These are phyloP conservation scores for Arrhamphus sclerolepis DNA, from an alignment of 2,797 vertebrate species.

Conservation along the genomic window DNA sequence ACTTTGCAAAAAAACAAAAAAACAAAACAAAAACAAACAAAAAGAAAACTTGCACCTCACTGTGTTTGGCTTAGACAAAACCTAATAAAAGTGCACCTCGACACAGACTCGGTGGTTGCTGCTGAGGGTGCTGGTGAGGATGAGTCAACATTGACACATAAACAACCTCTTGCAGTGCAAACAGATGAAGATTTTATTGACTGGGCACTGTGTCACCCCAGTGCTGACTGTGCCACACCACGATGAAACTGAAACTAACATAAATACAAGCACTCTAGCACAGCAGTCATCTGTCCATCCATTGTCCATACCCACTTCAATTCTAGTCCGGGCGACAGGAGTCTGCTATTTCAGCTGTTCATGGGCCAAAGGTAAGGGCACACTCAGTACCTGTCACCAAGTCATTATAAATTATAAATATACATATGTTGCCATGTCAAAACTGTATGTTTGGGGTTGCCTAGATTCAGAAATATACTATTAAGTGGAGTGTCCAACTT, in stretches of 20 bases:
- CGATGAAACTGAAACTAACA: constrained; percentile 1
- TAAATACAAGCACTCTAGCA: too few relatives aligned
- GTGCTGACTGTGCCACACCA: neutral
- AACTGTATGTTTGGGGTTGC: too few relatives aligned
- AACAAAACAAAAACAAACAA: neutral
- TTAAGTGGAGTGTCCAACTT: too few relatives aligned
- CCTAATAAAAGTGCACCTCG: constrained; percentile 11
- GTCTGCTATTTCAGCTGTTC: too few relatives aligned
- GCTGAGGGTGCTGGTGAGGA: neutral
- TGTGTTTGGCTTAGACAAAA: neutral
- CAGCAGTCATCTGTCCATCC: too few relatives aligned
- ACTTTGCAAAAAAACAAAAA: neutral
- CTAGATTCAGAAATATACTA: too few relatives aligned
- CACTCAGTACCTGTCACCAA: too few relatives aligned
- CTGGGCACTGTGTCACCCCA: constrained; percentile 19
- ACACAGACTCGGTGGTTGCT: neutral
- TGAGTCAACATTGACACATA: constrained; percentile 21
- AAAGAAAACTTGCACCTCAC: neutral
- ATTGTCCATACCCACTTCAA: too few relatives aligned
- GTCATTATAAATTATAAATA: too few relatives aligned
- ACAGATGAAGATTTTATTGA: constrained; percentile 37
- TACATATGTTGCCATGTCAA: too few relatives aligned
- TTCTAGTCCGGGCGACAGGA: too few relatives aligned
- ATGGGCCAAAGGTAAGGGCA: too few relatives aligned
- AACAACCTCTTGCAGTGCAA: constrained; percentile 25